Conservation (phyloP, 2,797 vertebrate species). For the Ctenopoma multispine region DNA sequence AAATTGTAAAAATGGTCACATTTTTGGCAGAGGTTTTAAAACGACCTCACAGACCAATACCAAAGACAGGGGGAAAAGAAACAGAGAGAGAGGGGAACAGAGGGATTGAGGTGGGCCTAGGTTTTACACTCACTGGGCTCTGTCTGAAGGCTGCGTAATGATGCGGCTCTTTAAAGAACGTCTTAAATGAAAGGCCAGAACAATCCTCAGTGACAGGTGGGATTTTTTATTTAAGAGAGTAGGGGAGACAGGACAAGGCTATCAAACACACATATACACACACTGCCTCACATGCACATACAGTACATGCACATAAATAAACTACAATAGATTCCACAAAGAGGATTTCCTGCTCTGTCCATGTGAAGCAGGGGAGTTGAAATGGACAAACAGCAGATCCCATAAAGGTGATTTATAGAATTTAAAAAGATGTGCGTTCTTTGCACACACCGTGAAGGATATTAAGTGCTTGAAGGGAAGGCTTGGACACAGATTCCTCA, state of each 20-base stretch:
- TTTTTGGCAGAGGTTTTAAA: conserved; percentile 63
- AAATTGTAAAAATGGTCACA: conserved; percentile 71
- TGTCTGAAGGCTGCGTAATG: conserved; percentile 72
- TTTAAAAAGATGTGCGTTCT: conserved; percentile 84
- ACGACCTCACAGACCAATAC: conserved; percentile 64
- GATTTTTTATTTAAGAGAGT: conserved; percentile 77
- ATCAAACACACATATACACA: conserved; percentile 32
- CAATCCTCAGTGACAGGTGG: conserved; percentile 79
- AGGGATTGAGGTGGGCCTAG: conserved; percentile 65
- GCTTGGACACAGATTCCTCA: conserved; percentile 58
- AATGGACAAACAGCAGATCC: conserved; percentile 79
- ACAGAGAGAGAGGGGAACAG: conserved; percentile 45
- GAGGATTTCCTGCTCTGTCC: conserved; percentile 79
- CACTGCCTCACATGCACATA: conserved; percentile 16
- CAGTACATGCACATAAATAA: conserved; percentile 47
- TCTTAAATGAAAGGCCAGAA: conserved; percentile 80
- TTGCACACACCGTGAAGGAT: conserved; percentile 81
- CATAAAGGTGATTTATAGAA: conserved; percentile 85
- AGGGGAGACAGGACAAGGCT: conserved; percentile 64
- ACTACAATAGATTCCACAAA: conserved; percentile 51
- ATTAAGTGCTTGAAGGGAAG: conserved; percentile 79
- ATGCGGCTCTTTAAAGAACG: conserved; percentile 75
- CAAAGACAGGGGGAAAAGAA: conserved; percentile 52
- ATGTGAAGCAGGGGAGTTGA: conserved; percentile 74
- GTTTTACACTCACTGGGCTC: conserved; percentile 71